These are phyloP conservation scores for Drosophila ezoana DNA, from an alignment of 2,888 invertebrate species.

Conservation along the genomic window DNA sequence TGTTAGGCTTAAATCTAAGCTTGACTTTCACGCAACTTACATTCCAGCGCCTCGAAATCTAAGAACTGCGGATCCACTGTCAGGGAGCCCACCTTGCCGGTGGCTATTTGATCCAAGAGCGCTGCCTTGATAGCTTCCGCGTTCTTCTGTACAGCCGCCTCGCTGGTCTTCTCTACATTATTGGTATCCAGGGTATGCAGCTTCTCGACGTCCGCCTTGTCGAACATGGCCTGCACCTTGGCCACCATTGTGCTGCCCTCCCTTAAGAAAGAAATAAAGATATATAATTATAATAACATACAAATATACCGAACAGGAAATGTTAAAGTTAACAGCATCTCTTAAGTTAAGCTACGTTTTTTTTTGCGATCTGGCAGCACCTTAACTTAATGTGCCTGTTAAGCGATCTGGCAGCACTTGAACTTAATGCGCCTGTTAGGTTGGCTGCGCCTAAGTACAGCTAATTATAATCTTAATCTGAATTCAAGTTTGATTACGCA, in stretches of 20 bases:
- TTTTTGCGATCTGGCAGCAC: background rate
- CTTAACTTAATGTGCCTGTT: too few species aligned
- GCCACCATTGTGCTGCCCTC: constrained; percentile 90
- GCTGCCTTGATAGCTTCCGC: constrained; percentile 86
- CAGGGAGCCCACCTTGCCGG: constrained; percentile 91
- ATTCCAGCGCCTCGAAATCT: constrained; percentile 89
- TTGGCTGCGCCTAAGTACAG: background rate
- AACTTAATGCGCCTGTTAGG: background rate
- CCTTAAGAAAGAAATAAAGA: constrained; percentile 76
- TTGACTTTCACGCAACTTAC: constrained; percentile 86
- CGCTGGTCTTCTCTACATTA: constrained; percentile 55
- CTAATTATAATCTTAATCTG: background rate
- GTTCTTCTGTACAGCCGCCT: constrained; percentile 66
- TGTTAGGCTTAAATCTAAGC: background rate
- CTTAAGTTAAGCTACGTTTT: too few species aligned
- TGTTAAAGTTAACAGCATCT: background rate
- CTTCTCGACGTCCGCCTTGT: constrained; percentile 89
- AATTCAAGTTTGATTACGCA: constrained; percentile 82
- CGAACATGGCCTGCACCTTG: constrained; percentile 90
- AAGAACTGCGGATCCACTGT: constrained; percentile 93
- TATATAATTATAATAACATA: background rate
- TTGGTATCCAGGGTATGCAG: constrained; percentile 85
- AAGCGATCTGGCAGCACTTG: too few species aligned
- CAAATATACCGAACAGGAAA: background rate
- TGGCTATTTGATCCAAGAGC: constrained; percentile 89